Base-by-base conservation (phyloP, 2,797 vertebrate genomes). In the Clarias fuscus region DNA sequence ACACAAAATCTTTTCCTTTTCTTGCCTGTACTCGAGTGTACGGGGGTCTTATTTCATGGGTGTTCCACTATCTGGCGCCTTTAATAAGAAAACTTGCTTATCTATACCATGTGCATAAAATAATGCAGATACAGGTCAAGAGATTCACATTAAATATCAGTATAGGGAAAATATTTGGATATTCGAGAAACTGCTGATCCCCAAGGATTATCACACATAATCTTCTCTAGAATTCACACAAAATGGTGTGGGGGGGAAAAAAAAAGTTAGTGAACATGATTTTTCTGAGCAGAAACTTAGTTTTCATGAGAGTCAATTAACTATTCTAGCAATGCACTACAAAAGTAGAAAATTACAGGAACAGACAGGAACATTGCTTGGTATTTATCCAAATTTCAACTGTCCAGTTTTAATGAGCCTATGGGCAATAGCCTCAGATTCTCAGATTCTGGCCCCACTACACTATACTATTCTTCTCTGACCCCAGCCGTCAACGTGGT, bases 1-100 rank as follows among this genome's bases (percentile, higher is more conserved):
- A n/a, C 61, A 78, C 56, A 33, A 78, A 78, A 78, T n/a, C 33
- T 64, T 64, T 20, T 40, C 6, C 43, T 80, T 79, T 14, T 64
- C 61, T 64, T 79, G 30, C 22, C 59, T 80, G 78, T 43, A 27
- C 13, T 64, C 13, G 4, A 64, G 33, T 17, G 20, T 43, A 79
- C 76, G 37, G 37, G 37, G 37, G 0, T 37, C 37, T 37, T 37
- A 37, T 37, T 37, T 4, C 37, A 37, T 37, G 37, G 3, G 37
- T 37, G 3, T 37, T 37, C 37, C 27, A 17, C 59, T 15, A 5
- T 37, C 30, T 61, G 30, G 58, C 11, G 6, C 24, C 22, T 79
- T 64, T 64, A 62, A 62, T 61, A 61, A 11, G 30, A 78, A 61
- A 56, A 33, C 48, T 10, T 20, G 30, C 5, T 5, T 22, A 79